Evolutionary conservation across 2,797 vertebrate species (phyloP), one percentile per base, ranked within the genome.

Genomic region (Adrianichthys oophorus): DNA sequence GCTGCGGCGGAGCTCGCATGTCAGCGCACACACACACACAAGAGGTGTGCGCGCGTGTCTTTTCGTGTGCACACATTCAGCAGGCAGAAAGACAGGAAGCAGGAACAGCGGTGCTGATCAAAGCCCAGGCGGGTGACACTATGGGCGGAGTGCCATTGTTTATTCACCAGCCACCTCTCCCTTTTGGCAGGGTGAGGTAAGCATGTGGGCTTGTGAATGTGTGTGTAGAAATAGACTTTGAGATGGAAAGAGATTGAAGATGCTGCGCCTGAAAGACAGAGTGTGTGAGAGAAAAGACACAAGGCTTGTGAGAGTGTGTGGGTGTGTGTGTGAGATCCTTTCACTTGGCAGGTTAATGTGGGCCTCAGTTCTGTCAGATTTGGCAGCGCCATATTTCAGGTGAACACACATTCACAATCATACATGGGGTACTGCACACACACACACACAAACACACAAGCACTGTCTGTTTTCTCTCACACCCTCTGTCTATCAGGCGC

Each of bases 101-200:
- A 81, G 85, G 80, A 84, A 87, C 84, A 85, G 84, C 62, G 70
- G 80, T 82, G 80, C 60, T 85, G 91, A 90, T 91, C 87, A 89
- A 90, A 90, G 88, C 79, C 83, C 86, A 84, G 73, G 70, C 75
- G 72, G 85, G 85, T 90, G 90, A 90, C 90, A 91, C 87, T 76
- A 85, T 88, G 89, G 89, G 89, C 79, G 85, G 85, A 86, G 86
- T 80, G 84, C 83, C 84, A 85, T 90, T 90, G 89, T 90, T 90
- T 89, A 88, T 91, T 90, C 88, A 91, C 85, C 83, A 89, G 83
- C 84, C 85, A 85, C 85, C 86, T 88, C 83, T 90, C 80, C 83
- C 88, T 86, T 83, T 87, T 90, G 88, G 86, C 89, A 89, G 85
- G 83, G 82, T 21, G 67, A 89, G 75, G 81, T 80, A 84, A 87